Evolutionary conservation across 2,113 vertebrate species (phyloP), one percentile per base, ranked within the genome.

Genomic region (Rhinolophus sinicus): DNA sequence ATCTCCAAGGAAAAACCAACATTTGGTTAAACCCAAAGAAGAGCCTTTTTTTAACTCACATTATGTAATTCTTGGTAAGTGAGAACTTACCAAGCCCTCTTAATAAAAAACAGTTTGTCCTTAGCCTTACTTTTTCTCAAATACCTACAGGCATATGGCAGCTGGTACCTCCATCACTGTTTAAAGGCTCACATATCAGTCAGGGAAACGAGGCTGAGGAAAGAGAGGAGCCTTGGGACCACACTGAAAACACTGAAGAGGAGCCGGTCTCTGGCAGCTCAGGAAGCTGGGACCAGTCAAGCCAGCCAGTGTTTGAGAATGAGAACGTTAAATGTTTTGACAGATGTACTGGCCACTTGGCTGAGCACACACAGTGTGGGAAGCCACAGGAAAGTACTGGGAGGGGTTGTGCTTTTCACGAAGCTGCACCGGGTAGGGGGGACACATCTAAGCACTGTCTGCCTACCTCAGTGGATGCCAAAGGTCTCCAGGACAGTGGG

Each of bases 61-160:
- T 94, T 95, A 94, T 98, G 87, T 97, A 98, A 98, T 97, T 98
- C 89, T 44, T 97, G 82, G 82, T 97, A 96, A 98, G 90, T 97
- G 94, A 96, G 78, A 38, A 44, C 78, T 94, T 97, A 93, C 76
- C 97, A 90, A 96, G 82, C 64, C 24, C 96, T 73, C 73, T 97
- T 0, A 8, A 86, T 97, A 95, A 98, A 90, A 94, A 98, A 92
- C 58, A 26, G 40, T 47, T 97, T 93, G 96, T 98, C 91, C 90
- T 98, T 96, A 99, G 98, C 83, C 98, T 98, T 97, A 98, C 98
- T 97, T 99, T 99, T 98, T 98, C 98, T 97, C 98, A 97, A 93
- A 97, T 97, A 96, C 73, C 96, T 95, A 96, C 97, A 93, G 92
- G 97, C 96, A 87, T 95, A 95, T 97, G 97, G 98, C 97, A 72